Conservation (phyloP, 2,113 vertebrate species). For the Capreolus pygargus region DNA sequence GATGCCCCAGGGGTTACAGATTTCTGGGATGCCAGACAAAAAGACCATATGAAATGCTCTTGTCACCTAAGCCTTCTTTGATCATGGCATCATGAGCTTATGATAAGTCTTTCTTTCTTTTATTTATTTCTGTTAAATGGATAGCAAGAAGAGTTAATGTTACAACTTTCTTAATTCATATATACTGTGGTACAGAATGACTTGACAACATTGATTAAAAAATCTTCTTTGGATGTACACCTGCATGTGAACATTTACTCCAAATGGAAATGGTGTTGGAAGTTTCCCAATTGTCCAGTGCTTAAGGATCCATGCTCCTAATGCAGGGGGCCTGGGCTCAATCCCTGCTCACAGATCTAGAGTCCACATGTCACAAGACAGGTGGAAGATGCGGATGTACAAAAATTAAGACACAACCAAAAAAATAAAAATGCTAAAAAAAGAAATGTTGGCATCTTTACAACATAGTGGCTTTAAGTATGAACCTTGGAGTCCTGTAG, state of each 20-base stretch:
- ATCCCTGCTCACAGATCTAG: fast-evolving
- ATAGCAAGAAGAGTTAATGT: no score
- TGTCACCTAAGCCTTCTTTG: no score
- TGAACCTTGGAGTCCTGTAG: background rate
- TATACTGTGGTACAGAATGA: background rate
- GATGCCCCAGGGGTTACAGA: background rate
- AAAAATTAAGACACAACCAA: background rate
- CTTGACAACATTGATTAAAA: background rate
- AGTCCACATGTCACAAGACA: background rate
- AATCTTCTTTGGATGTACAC: background rate
- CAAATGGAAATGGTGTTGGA: background rate
- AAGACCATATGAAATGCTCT: no score
- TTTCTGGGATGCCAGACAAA: background rate
- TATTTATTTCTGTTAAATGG: background rate
- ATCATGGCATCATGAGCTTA: no score
- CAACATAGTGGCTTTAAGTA: background rate
- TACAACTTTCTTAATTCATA: background rate
- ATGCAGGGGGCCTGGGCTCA: background rate
- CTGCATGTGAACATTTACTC: background rate
- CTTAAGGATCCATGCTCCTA: background rate
- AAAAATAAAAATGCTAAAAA: background rate
- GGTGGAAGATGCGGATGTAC: fast-evolving
- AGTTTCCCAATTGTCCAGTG: background rate
- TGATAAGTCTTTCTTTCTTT: background rate
- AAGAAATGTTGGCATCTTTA: background rate